Base-by-base conservation (phyloP, 2,797 vertebrate genomes). In the Ataeniobius toweri region DNA sequence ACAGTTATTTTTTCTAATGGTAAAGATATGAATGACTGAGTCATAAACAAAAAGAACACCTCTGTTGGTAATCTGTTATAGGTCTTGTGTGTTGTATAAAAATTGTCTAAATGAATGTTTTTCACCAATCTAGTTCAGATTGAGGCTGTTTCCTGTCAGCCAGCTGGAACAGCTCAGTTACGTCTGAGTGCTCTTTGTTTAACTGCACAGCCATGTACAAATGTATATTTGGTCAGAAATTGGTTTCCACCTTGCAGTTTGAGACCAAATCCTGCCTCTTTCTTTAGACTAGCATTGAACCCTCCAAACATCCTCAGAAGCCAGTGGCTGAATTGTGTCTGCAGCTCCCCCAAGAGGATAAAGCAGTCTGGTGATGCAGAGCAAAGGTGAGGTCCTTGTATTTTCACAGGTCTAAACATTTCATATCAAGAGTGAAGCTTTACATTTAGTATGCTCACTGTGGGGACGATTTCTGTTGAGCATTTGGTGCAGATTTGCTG, bases 351-450 rank as follows among this genome's bases (percentile, higher is more conserved):
- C 22, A 71, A 71, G 70, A 53, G 46, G 70, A 71, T 20, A 22
- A 71, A 71, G 48, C 69, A 9, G 69, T n/a, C 51, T 1, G 5
- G 6, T 5, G 12, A 41, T 22, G 13, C 12, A n/a, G 22, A 73
- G 39, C 36, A 20, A 5, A 71, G 48, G 70, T 71, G 1, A 16
- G n/a, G 13, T 9, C 5, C 36, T 13, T 46, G 86, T 89, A 86
- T 80, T 77, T 91, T 86, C 68, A 71, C 86, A 79, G 88, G 6
- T 61, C 28, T 61, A 36, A 67, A 67, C 36, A 41, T 67, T 67
- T 26, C 28, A 31, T 3, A 59, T 6, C 26, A 59, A 59, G 5
- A 28, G 58, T 61, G 58, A 61, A 61, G n/a, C 26, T 13, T 31
- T 61, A 16, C 14, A 14, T 61, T 61, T 26, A 28, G 26, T 16